phyloP scores from a whole-genome alignment of 2,797 vertebrate species.

The Percopsis omiscomaycus region DNA sequence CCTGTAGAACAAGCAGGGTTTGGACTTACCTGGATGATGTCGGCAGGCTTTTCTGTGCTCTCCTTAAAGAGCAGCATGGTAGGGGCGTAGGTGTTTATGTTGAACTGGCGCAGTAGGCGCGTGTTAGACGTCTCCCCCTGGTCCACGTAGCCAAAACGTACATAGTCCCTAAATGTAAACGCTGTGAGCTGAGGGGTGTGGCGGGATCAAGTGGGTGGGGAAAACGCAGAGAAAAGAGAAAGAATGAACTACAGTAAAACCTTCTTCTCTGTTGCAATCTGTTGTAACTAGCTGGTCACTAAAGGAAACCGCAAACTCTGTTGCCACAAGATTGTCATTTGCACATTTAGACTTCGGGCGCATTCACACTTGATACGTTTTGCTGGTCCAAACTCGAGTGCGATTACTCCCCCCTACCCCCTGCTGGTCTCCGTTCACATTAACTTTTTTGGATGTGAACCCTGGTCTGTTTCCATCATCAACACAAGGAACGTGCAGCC shows the following conservation, averaged over 20 bases:
- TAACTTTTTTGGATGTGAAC: too few relatives aligned
- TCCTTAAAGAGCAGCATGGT: conserved; percentile 95
- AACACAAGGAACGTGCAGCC: too few relatives aligned
- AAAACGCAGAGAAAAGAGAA: background rate
- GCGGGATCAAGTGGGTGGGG: conserved; percentile 9
- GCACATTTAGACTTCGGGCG: too few relatives aligned
- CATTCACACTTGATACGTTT: too few relatives aligned
- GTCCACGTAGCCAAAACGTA: conserved; percentile 90
- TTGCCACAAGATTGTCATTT: too few relatives aligned
- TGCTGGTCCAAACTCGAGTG: too few relatives aligned
- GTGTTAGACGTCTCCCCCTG: conserved; percentile 75
- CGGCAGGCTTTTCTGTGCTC: conserved; percentile 81
- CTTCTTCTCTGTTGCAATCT: too few relatives aligned
- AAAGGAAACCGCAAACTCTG: too few relatives aligned
- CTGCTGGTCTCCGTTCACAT: too few relatives aligned
- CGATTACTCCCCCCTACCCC: too few relatives aligned
- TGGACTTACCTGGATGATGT: conserved; percentile 85
- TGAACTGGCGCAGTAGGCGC: conserved; percentile 82
- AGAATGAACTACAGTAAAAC: background rate
- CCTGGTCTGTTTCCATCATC: too few relatives aligned
- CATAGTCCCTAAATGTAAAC: conserved; percentile 88
- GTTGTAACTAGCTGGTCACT: too few relatives aligned
- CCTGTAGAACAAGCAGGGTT: background rate
- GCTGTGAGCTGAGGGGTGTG: conserved; percentile 81
- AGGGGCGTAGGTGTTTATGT: conserved; percentile 86